These are phyloP conservation scores for Brachyhypopomus occidentalis DNA, from an alignment of 2,113 vertebrate species.

Conservation along the genomic window DNA sequence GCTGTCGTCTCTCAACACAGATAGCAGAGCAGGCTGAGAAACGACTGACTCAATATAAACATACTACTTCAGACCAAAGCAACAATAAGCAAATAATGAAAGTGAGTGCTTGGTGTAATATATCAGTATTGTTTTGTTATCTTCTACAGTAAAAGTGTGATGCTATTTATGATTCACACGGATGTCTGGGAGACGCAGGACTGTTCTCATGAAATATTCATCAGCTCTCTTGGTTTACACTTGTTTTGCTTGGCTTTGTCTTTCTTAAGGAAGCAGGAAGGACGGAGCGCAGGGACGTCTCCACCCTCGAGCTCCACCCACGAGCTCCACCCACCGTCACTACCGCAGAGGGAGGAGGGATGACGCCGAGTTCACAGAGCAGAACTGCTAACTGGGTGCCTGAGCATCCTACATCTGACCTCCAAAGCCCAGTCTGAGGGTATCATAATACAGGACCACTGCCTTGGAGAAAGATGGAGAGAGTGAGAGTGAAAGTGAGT, in stretches of 20 bases:
- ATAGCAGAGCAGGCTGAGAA: conserved; percentile 42
- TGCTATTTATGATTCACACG: conserved; percentile 66
- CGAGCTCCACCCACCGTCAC: neutral
- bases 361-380: conserved; percentile 36
- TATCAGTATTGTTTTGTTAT: conserved; percentile 45
- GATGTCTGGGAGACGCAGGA: conserved; percentile 54
- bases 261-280: conserved; percentile 49
- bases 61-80: conserved; percentile 43
- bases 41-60: conserved; percentile 52
- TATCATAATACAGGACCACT: neutral
- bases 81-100: conserved; percentile 49
- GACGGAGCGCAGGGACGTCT: conserved; percentile 11
- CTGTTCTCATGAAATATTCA: conserved; percentile 65
- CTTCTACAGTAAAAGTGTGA: conserved; percentile 37
- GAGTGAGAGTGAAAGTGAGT: neutral
- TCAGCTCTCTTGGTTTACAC: conserved; percentile 43
- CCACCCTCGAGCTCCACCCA: conserved; percentile 13
- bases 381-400: neutral
- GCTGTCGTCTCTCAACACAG: conserved; percentile 1
- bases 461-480: neutral
- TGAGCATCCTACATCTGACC: conserved; percentile 6
- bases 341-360: neutral
- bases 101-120: conserved; percentile 48
- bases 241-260: conserved; percentile 68
- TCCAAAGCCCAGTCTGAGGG: neutral